A percentile compares a stretch with the other conserved stretches of the same genome.
phyloP scores from a whole-genome alignment of 2,797 vertebrate genomes.

The Anomalospiza imberbis region DNA sequence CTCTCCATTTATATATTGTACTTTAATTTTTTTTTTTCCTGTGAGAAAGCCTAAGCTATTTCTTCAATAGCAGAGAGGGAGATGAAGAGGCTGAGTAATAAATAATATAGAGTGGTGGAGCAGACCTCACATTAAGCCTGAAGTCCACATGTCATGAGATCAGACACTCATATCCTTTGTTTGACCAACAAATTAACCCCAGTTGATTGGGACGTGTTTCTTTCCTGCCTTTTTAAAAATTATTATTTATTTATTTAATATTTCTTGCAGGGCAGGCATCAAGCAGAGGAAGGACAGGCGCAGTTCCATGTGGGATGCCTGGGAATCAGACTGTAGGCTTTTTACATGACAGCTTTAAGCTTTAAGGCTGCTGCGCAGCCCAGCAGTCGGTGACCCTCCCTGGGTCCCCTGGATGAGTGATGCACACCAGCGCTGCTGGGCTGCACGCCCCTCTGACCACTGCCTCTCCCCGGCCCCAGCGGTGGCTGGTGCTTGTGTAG shows the following conservation, averaged over 20 bases:
- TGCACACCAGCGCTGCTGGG: not conserved
- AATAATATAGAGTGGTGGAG: not conserved
- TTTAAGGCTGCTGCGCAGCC: not conserved
- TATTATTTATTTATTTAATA: not conserved
- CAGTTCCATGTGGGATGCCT: not conserved
- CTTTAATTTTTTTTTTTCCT: not conserved
- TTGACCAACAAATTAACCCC: not conserved
- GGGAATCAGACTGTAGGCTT: not conserved
- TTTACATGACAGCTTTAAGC: not conserved
- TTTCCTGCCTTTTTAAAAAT: not conserved
- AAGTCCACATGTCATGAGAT: not conserved
- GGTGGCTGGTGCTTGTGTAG: not conserved
- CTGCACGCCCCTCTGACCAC: not conserved
- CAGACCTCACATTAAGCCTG: not conserved
- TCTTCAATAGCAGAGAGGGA: not conserved
- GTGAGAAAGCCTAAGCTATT: not conserved
- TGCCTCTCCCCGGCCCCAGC: not conserved
- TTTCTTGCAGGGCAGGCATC: not conserved
- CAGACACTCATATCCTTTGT: not conserved
- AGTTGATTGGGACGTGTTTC: not conserved
- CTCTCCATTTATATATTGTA: not conserved
- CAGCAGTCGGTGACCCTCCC: not conserved
- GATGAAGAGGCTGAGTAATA: not conserved
- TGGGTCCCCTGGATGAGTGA: rapidly evolving
- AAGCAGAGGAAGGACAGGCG: not conserved